phyloP scores from a whole-genome alignment of 2,888 invertebrate species.

The Corythucha ciliata region DNA sequence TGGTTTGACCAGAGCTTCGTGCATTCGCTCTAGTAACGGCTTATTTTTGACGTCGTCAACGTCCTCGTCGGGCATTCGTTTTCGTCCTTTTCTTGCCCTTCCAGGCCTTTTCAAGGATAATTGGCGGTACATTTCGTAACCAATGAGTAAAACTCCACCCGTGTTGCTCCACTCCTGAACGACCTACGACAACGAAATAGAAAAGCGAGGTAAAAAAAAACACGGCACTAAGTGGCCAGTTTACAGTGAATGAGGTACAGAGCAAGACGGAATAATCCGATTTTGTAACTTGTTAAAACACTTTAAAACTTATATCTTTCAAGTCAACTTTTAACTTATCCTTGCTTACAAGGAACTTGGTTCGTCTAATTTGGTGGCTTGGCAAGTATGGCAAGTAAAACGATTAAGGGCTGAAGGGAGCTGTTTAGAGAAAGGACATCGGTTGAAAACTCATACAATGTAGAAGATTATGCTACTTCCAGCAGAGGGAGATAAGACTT shows the following conservation, averaged over 20 bases:
- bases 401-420: no score
- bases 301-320: constrained; percentile 2
- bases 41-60: constrained; percentile 52
- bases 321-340: background rate
- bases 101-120: constrained; percentile 69
- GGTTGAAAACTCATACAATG: no score
- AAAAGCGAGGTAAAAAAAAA: constrained; percentile 14
- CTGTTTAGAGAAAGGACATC: no score
- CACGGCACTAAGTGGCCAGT: no score
- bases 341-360: no score
- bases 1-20: constrained; percentile 73
- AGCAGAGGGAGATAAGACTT: no score
- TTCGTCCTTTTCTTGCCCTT: constrained; percentile 50
- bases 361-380: no score
- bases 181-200: constrained; percentile 36
- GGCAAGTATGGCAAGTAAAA: no score
- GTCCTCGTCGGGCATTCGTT: constrained; percentile 46
- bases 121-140: constrained; percentile 91
- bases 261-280: background rate
- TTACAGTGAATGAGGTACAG: background rate
- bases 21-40: constrained; percentile 72
- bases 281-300: constrained; percentile 3
- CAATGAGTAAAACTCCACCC: constrained; percentile 91
- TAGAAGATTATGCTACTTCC: no score
- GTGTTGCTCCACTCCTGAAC: constrained; percentile 67